Conservation (phyloP, 2,888 invertebrate genomes). For the Mythimna pallens region DNA sequence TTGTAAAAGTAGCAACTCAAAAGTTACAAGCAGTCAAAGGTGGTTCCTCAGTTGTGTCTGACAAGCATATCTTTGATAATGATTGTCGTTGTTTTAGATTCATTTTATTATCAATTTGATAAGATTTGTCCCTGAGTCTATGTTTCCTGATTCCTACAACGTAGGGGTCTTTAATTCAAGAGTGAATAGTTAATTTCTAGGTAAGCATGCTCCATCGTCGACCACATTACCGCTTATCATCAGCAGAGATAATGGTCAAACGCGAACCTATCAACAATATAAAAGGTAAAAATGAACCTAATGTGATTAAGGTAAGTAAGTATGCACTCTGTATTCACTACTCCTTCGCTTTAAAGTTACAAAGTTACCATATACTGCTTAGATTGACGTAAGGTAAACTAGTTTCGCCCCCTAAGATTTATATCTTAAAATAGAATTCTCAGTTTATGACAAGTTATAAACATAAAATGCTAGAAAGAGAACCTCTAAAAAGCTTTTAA, state of each 20-base stretch:
- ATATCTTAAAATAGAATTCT: slow-evolving; percentile 39
- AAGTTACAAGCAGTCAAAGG: no score
- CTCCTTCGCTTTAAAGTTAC: background rate
- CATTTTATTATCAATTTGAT: background rate
- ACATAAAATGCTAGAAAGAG: slow-evolving; percentile 34
- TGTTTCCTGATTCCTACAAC: no score
- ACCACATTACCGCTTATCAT: no score
- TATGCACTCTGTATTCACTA: no score
- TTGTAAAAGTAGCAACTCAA: no score
- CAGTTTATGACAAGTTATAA: slow-evolving; percentile 47
- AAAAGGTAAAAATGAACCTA: no score
- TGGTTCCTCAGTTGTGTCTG: no score
- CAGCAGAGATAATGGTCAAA: no score
- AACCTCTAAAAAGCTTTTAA: slow-evolving; percentile 19
- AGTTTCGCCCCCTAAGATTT: slow-evolving; percentile 21
- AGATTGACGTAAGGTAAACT: slow-evolving; percentile 10
- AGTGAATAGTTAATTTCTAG: no score
- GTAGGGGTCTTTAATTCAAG: no score
- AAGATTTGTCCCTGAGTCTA: background rate
- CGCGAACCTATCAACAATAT: no score
- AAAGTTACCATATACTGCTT: background rate
- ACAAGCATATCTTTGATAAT: background rate
- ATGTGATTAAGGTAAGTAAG: background rate
- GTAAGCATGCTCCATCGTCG: no score
- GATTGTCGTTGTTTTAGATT: background rate